These are phyloP conservation scores for Patiria miniata DNA, from an alignment of 35 echinoderm and acorn worm species.

Conservation along the genomic window DNA sequence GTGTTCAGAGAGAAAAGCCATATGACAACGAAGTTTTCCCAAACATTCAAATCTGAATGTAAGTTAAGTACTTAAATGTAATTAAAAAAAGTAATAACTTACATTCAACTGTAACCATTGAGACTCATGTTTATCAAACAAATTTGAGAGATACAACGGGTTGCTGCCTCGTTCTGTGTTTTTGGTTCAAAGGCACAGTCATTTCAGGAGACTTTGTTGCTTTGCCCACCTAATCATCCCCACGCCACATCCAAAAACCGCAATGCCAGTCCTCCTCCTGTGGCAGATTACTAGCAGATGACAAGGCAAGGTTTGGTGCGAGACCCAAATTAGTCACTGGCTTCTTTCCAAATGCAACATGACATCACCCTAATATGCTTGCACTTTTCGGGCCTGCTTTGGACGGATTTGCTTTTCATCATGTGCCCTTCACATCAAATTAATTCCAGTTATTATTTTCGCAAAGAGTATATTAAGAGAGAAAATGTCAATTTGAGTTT, in stretches of 20 bases:
- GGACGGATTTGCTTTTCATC: constrained; percentile 5
- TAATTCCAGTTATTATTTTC: constrained; percentile 4
- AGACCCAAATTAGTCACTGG: not conserved
- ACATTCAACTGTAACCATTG: no score
- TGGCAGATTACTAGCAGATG: not conserved
- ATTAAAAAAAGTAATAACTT: no score
- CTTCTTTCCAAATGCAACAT: not conserved
- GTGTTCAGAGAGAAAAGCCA: not conserved
- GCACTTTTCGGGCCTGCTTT: constrained; percentile 4
- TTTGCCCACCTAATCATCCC: not conserved
- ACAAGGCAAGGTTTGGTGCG: not conserved
- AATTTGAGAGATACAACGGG: no score
- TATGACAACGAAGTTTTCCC: no score
- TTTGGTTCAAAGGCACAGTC: no score
- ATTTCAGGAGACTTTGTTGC: no score
- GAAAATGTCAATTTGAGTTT: no score
- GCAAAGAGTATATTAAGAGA: not conserved
- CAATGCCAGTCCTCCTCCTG: not conserved
- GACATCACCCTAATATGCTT: constrained; percentile 6
- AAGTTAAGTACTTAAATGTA: no score
- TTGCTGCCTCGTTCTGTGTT: no score
- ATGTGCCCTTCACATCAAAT: not conserved
- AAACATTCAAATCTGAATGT: no score
- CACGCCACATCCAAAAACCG: not conserved
- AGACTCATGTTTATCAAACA: no score